A percentile compares a stretch with the other conserved stretches of the same genome.
Evolutionary conservation across 1,140 invertebrate species (phyloP).

Genomic region (Metopolophium dirhodum): DNA sequence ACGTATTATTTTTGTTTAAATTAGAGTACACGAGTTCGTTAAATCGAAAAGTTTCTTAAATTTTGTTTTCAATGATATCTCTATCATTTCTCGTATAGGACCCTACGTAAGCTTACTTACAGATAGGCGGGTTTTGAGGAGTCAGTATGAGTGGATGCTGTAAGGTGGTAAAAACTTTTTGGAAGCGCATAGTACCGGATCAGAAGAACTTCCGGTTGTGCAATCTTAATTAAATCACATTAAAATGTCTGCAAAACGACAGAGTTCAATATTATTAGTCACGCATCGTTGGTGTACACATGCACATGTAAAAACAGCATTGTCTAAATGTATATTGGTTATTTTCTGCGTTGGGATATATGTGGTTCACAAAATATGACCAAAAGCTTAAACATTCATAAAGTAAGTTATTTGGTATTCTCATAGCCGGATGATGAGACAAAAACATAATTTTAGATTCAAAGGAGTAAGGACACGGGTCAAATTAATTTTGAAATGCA

Average conservation of each 20-base stretch:
- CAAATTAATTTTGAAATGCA: conserved; percentile 50
- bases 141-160: not conserved
- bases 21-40: not conserved
- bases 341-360: conserved; percentile 14
- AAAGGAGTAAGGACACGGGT: conserved; percentile 33
- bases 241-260: conserved; percentile 49
- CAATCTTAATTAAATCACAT: conserved; percentile 57
- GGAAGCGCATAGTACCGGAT: conserved; percentile 17
- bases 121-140: not conserved
- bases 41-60: conserved; percentile 21
- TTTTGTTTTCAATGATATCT: conserved; percentile 25
- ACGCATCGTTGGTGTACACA: not conserved
- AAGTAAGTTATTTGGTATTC: conserved; percentile 21
- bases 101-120: not conserved
- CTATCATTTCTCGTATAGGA: not conserved
- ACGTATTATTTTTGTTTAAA: conserved; percentile 15
- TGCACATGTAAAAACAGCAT: not conserved
- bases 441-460: conserved; percentile 42
- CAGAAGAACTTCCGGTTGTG: conserved; percentile 35
- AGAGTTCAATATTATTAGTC: conserved; percentile 55
- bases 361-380: not conserved
- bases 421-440: not conserved
- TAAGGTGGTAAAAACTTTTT: conserved; percentile 47
- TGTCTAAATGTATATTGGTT: conserved; percentile 33
- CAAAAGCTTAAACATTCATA: conserved; percentile 39